Conservation (phyloP, 2,888 invertebrate genomes). For the Tenthredo mesomela region DNA sequence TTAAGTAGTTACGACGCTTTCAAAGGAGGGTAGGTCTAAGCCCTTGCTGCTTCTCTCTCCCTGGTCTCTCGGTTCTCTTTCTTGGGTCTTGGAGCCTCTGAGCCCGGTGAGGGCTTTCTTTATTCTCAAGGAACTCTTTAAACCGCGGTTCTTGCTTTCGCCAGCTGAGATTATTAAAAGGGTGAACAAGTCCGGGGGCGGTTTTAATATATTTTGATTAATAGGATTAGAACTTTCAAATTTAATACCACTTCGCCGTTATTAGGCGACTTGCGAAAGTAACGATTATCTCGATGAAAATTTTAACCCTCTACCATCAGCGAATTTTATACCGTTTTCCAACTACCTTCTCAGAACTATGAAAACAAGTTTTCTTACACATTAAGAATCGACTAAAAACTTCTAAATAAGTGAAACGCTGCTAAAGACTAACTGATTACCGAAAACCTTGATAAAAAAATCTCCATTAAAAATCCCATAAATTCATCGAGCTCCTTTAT, state of each 20-base stretch:
- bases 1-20: conserved; percentile 72
- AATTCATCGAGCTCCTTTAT: background rate
- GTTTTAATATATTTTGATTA: conserved; percentile 74
- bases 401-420: background rate
- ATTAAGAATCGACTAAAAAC: background rate
- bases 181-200: conserved; percentile 63
- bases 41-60: background rate
- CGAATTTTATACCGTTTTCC: background rate
- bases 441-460: background rate
- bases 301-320: conserved; percentile 17
- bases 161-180: conserved; percentile 71
- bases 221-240: conserved; percentile 71
- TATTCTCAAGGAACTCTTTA: conserved; percentile 71
- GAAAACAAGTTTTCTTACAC: conserved; percentile 1
- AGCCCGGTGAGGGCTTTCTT: conserved; percentile 57
- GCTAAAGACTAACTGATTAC: conserved; percentile 2
- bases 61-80: background rate
- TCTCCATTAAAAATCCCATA: background rate
- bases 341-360: conserved; percentile 10
- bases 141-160: conserved; percentile 62
- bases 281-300: conserved; percentile 51
- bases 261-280: conserved; percentile 46
- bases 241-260: conserved; percentile 58
- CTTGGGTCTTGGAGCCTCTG: background rate
- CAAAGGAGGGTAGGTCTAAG: conserved; percentile 60